These are phyloP conservation scores for Caenorhabditis brenneri DNA, from an alignment of 1,140 invertebrate genomes.

Conservation along the genomic window DNA sequence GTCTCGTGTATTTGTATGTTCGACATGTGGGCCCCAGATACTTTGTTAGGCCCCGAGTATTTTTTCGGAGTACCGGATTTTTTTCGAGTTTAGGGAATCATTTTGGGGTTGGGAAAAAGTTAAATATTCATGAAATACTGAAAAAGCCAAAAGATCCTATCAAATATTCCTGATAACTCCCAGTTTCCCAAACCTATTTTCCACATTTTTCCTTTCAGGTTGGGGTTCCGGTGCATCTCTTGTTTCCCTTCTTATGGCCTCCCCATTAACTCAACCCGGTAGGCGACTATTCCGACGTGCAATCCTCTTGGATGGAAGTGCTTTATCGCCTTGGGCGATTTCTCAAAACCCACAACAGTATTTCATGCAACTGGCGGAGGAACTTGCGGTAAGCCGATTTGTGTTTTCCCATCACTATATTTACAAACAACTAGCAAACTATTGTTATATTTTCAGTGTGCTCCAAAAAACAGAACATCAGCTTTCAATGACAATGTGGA, in stretches of 20 bases:
- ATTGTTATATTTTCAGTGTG: conserved; percentile 37
- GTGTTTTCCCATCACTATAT: background rate
- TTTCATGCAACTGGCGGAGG: conserved; percentile 65
- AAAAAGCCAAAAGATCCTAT: background rate
- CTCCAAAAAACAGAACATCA: conserved; percentile 19
- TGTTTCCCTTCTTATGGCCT: conserved; percentile 69
- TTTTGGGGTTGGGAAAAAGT: no score
- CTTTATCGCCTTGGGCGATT: conserved; percentile 68
- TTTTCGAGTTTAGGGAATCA: no score
- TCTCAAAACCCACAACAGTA: conserved; percentile 64
- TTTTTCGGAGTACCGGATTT: no score
- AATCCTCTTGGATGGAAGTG: conserved; percentile 68
- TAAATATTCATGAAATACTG: no score
- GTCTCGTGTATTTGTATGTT: no score
- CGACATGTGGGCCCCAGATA: no score
- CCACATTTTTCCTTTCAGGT: conserved; percentile 14
- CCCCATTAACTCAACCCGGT: conserved; percentile 69
- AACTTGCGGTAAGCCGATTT: conserved; percentile 56
- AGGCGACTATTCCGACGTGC: conserved; percentile 66
- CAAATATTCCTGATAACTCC: background rate
- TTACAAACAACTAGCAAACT: background rate
- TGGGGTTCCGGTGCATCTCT: conserved; percentile 70
- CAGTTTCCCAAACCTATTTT: no score
- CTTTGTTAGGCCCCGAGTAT: no score
- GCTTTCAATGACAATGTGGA: conserved; percentile 56